These are phyloP conservation scores for Neria commutata DNA, from an alignment of 2,888 invertebrate genomes.

Conservation along the genomic window DNA sequence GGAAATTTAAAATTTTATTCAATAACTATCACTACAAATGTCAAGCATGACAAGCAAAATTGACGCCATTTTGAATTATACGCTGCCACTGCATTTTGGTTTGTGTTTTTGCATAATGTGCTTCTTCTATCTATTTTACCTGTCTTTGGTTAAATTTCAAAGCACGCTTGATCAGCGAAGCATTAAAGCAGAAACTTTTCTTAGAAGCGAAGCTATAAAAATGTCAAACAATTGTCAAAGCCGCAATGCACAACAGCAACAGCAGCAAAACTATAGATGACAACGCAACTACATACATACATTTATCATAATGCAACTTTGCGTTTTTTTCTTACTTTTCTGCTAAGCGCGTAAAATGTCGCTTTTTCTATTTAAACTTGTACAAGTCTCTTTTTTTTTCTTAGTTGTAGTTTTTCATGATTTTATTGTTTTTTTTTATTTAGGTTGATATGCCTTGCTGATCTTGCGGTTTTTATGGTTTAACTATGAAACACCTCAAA, in stretches of 20 bases:
- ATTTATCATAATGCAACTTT: neutral
- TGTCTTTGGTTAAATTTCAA: neutral
- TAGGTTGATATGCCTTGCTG: conserved; percentile 56
- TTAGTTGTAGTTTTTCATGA: conserved; percentile 15
- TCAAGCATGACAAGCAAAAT: too few relatives aligned
- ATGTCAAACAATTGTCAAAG: conserved; percentile 23
- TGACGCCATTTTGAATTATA: too few relatives aligned
- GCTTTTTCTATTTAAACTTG: conserved; percentile 2
- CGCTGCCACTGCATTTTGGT: neutral
- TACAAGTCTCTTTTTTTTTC: conserved; percentile 11
- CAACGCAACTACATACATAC: too few relatives aligned
- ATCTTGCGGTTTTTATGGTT: conserved; percentile 56
- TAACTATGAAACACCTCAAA: conserved; percentile 32
- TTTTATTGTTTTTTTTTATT: conserved; percentile 28
- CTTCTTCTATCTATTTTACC: neutral
- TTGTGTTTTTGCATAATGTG: neutral
- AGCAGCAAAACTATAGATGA: neutral
- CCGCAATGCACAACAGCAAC: neutral
- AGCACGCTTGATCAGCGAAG: conserved; percentile 41
- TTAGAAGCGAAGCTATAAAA: conserved; percentile 31
- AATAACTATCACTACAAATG: neutral
- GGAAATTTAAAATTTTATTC: too few relatives aligned
- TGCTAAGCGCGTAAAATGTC: conserved; percentile 11
- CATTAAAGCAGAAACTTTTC: conserved; percentile 44
- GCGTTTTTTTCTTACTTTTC: too few relatives aligned